phyloP scores from a whole-genome alignment of 1,140 invertebrate genomes.

The Ectropis grisescens region DNA sequence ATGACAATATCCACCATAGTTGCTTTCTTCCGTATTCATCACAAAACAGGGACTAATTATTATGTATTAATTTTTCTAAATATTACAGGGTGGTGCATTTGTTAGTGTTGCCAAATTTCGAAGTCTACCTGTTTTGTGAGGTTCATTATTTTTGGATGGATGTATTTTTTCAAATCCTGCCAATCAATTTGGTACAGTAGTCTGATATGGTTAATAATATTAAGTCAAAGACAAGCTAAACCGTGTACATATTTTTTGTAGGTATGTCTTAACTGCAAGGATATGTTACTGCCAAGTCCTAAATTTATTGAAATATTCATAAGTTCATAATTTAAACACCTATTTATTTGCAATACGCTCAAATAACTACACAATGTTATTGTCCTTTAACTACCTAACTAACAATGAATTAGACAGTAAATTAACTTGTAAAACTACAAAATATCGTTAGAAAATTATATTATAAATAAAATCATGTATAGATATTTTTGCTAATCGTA shows the following conservation, averaged over 20 bases:
- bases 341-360: slow-evolving; percentile 40
- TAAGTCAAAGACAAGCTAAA: slow-evolving; percentile 1
- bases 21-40: no score
- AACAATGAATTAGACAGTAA: slow-evolving; percentile 42
- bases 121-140: no score
- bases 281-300: slow-evolving; percentile 29
- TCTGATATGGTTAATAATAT: slow-evolving; percentile 1
- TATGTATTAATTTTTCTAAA: no score
- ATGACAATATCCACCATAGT: no score
- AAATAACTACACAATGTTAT: slow-evolving; percentile 33
- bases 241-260: slow-evolving; percentile 12
- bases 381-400: slow-evolving; percentile 32
- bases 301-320: slow-evolving; percentile 9
- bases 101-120: no score
- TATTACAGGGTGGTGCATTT: no score
- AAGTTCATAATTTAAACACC: slow-evolving; percentile 19
- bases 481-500: slow-evolving; percentile 46
- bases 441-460: slow-evolving; percentile 61
- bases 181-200: no score
- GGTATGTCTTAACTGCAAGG: slow-evolving; percentile 7
- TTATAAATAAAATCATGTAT: slow-evolving; percentile 52
- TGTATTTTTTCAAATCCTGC: no score
- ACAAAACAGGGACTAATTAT: no score
- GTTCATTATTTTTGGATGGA: no score
- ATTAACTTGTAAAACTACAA: slow-evolving; percentile 59